Evolutionary conservation across 2,113 vertebrate genomes (phyloP).

Genomic region (Chloroceryle aenea): DNA sequence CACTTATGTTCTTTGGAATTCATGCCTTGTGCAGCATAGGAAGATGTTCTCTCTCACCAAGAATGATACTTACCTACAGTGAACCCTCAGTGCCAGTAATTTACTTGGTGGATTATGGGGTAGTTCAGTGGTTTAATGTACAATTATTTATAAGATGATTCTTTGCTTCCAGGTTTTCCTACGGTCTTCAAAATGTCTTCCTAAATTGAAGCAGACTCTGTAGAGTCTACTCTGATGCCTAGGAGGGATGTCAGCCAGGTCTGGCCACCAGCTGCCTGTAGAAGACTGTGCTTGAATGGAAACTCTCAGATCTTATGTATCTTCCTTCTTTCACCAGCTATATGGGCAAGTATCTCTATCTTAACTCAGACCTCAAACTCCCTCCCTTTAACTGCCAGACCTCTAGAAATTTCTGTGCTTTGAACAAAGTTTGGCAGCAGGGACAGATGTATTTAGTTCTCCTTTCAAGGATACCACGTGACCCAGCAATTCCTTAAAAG

Average conservation of each 20-base stretch:
- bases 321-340: neutral
- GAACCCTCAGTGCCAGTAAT: neutral
- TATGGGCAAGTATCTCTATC: neutral
- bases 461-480: neutral
- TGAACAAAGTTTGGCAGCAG: neutral
- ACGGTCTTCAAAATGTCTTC: neutral
- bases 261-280: neutral
- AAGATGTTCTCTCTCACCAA: accelerated
- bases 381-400: neutral
- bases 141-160: neutral
- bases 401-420: neutral
- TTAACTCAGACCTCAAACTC: neutral
- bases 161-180: neutral
- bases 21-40: neutral
- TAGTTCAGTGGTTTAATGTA: neutral
- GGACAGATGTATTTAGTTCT: neutral
- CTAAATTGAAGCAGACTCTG: neutral
- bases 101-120: neutral
- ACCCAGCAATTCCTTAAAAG: neutral
- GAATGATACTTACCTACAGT: neutral
- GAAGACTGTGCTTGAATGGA: neutral
- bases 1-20: neutral
- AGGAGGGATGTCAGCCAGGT: neutral
- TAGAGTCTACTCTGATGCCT: neutral
- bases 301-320: neutral